Conservation (phyloP, 2,113 vertebrate species). For the Halcyon malimbica region DNA sequence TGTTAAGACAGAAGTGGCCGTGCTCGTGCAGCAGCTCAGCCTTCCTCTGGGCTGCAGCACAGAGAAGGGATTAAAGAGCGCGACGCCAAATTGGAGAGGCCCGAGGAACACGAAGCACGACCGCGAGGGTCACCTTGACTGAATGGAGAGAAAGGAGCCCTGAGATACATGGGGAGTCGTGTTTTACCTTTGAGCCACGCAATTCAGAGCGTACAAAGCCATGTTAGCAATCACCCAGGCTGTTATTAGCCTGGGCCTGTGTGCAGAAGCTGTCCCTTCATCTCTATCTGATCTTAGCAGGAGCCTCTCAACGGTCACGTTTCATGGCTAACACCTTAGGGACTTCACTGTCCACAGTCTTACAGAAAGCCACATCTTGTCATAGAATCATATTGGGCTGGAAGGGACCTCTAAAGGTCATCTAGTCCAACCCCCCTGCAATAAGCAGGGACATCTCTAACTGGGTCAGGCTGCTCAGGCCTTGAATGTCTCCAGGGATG, state of each 20-base stretch:
- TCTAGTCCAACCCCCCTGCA: too few relatives aligned
- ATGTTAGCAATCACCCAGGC: background rate
- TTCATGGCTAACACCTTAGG: background rate
- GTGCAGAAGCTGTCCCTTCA: rapidly evolving
- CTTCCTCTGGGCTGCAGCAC: background rate
- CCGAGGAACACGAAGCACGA: background rate
- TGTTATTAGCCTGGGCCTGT: background rate
- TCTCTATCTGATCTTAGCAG: background rate
- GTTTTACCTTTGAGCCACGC: background rate
- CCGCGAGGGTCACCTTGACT: background rate
- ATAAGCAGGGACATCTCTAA: too few relatives aligned
- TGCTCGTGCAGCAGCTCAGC: background rate
- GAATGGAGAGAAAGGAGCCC: background rate
- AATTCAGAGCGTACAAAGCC: background rate
- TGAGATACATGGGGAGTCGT: background rate
- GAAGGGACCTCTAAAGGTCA: too few relatives aligned
- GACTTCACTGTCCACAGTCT: background rate
- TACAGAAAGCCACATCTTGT: background rate
- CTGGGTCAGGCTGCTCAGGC: too few relatives aligned
- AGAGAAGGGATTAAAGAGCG: background rate
- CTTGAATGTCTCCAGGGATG: too few relatives aligned
- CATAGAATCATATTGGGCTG: background rate
- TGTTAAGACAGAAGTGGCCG: background rate
- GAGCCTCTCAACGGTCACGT: background rate
- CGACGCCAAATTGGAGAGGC: background rate